Evolutionary conservation across 1,140 invertebrate species (phyloP).

Genomic region (Cephus cinctus): DNA sequence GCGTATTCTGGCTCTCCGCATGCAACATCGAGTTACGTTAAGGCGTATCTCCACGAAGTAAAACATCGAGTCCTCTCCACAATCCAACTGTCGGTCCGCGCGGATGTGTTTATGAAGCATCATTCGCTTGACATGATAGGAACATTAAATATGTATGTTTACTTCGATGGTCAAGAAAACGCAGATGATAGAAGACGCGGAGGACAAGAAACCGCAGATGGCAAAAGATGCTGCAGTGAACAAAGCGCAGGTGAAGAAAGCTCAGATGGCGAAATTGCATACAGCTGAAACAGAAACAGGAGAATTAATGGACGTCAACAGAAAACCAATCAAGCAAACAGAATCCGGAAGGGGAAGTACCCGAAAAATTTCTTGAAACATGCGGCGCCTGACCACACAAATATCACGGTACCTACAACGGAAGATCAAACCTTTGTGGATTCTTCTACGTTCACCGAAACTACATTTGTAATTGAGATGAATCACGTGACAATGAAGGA

Average conservation of each 20-base stretch:
- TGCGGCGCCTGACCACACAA: no score
- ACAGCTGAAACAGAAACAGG: no score
- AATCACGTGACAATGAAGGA: conserved; percentile 1
- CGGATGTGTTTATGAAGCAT: neutral
- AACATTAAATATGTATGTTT: neutral
- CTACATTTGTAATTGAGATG: no score
- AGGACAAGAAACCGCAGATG: no score
- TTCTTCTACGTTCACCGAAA: no score
- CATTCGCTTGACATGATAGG: neutral
- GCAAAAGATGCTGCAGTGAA: no score
- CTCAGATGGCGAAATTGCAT: no score
- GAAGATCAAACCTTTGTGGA: no score
- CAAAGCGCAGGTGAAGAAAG: neutral
- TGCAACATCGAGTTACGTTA: conserved; percentile 6
- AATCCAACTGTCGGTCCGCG: neutral
- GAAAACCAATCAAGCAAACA: neutral
- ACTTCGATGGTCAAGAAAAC: neutral
- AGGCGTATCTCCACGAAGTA: conserved; percentile 1
- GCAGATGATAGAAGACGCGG: neutral
- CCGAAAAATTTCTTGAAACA: no score
- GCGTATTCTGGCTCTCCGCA: neutral
- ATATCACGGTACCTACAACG: no score
- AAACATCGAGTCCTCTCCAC: neutral
- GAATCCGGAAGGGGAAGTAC: no score
- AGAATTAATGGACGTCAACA: no score